A percentile compares a stretch with the other conserved stretches of the same genome.
Evolutionary conservation across 2,797 vertebrate genomes (phyloP).

Genomic region (Danionella dracula): DNA sequence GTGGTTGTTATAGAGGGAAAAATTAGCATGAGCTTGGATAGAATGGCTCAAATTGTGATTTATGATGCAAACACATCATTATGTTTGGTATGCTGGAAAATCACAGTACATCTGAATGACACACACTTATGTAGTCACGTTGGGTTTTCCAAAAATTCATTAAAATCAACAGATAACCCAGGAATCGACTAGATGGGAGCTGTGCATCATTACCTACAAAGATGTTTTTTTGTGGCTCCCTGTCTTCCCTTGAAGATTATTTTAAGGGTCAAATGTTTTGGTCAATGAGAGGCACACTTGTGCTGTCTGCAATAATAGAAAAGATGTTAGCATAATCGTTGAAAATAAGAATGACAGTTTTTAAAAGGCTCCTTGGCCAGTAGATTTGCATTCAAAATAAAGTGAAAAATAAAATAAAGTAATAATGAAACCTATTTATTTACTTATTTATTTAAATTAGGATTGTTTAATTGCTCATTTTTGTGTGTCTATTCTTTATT

Average conservation of each 20-base stretch:
- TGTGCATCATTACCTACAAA: neutral
- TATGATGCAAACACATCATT: slow-evolving; percentile 38
- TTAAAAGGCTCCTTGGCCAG: neutral
- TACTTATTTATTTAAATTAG: too few relatives aligned
- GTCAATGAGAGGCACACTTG: neutral
- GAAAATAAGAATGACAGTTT: neutral
- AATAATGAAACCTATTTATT: too few relatives aligned
- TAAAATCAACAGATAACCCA: slow-evolving; percentile 7
- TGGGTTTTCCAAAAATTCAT: neutral
- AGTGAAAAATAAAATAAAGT: too few relatives aligned
- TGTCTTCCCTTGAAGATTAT: neutral
- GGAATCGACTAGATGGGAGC: neutral
- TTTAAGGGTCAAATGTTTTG: neutral
- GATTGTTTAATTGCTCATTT: too few relatives aligned
- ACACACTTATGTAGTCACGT: neutral
- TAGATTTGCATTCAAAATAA: too few relatives aligned
- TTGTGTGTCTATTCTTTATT: too few relatives aligned
- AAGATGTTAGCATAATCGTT: neutral
- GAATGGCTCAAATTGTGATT: slow-evolving; percentile 10
- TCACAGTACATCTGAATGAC: slow-evolving; percentile 15
- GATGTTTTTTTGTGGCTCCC: too few relatives aligned
- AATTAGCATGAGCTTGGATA: slow-evolving; percentile 20
- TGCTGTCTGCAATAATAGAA: too few relatives aligned
- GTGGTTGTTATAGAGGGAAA: slow-evolving; percentile 16
- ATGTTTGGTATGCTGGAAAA: slow-evolving; percentile 25